These are phyloP conservation scores for Ctenosaura bakeri DNA, from an alignment of 2,797 vertebrate species.

Conservation along the genomic window DNA sequence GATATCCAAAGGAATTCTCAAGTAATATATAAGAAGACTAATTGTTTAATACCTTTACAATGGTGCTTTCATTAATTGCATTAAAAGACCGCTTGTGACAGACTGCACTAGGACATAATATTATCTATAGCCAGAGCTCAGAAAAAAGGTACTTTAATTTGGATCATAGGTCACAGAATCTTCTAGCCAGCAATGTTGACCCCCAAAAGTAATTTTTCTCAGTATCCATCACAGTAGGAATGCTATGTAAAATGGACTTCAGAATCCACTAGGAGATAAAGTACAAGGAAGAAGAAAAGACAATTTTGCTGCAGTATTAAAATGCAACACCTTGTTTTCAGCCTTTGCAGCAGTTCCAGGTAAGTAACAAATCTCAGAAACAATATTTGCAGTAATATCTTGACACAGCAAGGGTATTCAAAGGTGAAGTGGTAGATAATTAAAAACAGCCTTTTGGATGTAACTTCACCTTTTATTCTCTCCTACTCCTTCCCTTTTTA, in stretches of 20 bases:
- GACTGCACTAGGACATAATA: background rate
- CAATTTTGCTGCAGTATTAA: constrained; percentile 49
- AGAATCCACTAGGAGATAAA: constrained; percentile 42
- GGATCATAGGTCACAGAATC: too few relatives aligned
- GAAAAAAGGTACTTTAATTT: too few relatives aligned
- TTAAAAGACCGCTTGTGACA: background rate
- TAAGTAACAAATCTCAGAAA: constrained; percentile 53
- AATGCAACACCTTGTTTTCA: constrained; percentile 53
- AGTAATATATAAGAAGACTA: background rate
- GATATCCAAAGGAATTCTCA: background rate
- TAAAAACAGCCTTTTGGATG: constrained; percentile 62
- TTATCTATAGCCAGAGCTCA: background rate
- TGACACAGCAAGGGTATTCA: constrained; percentile 67
- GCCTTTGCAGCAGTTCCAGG: constrained; percentile 12
- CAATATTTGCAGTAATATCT: constrained; percentile 59
- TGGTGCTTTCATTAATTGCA: background rate
- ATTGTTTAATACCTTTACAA: too few relatives aligned
- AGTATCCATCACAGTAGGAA: background rate
- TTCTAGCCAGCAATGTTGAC: too few relatives aligned
- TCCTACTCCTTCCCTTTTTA: background rate
- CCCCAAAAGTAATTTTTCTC: too few relatives aligned
- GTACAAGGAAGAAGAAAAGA: constrained; percentile 34
- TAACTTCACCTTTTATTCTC: constrained; percentile 46
- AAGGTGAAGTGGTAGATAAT: constrained; percentile 69
- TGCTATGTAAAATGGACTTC: constrained; percentile 11